Percentiles rank a stretch among this genome's conserved stretches.
These are phyloP conservation scores for Anarsia innoxiella DNA, from an alignment of 2,888 invertebrate species.

Conservation along the genomic window DNA sequence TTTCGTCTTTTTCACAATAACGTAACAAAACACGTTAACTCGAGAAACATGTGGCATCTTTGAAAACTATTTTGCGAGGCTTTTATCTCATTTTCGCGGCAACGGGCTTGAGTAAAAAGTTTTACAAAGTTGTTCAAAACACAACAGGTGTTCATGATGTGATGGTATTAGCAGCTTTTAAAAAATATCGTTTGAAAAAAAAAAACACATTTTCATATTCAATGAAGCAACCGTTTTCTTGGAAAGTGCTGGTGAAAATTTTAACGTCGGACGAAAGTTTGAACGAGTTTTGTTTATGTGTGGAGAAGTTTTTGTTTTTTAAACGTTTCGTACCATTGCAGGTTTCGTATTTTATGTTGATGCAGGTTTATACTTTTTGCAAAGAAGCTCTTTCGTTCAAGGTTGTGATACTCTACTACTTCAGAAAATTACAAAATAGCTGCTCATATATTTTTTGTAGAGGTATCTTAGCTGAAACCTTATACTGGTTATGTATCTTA, in stretches of 20 bases:
- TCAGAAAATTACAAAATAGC: no score
- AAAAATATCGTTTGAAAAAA: constrained; percentile 28
- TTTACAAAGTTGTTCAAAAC: constrained; percentile 47
- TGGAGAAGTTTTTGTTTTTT: constrained; percentile 1
- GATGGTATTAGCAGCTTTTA: constrained; percentile 47
- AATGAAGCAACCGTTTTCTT: constrained; percentile 27
- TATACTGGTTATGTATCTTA: no score
- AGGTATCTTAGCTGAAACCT: no score
- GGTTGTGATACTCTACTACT: no score
- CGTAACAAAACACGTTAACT: constrained; percentile 53
- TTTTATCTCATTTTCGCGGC: constrained; percentile 66
- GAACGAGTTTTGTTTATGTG: constrained; percentile 3
- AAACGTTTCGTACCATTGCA: no score
- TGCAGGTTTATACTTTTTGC: no score
- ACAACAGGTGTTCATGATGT: constrained; percentile 69
- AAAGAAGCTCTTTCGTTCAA: no score
- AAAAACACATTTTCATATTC: constrained; percentile 32
- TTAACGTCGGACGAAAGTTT: constrained; percentile 16
- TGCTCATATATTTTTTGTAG: no score
- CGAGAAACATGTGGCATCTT: constrained; percentile 62
- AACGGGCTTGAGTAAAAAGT: constrained; percentile 62
- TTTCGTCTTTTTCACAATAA: constrained; percentile 31
- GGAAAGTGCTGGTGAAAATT: constrained; percentile 22
- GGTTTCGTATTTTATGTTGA: not conserved
- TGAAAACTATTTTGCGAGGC: constrained; percentile 69